Percentiles rank a stretch among this genome's conserved stretches.
phyloP scores from a whole-genome alignment of 2,113 vertebrate species.

The Dipodomys merriami region DNA sequence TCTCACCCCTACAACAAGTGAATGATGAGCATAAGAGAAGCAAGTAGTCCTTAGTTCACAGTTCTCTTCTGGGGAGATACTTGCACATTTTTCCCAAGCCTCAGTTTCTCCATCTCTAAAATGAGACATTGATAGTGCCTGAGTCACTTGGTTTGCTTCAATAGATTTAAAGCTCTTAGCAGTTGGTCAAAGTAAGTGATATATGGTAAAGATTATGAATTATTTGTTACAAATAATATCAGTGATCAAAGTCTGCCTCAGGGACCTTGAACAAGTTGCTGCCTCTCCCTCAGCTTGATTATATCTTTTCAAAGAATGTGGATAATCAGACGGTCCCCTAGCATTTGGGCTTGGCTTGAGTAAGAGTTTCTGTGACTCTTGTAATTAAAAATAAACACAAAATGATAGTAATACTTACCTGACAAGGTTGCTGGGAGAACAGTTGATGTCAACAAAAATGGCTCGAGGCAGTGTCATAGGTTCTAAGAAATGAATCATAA shows the following conservation, averaged over 20 bases:
- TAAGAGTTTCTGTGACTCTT: constrained; percentile 17
- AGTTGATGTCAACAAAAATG: constrained; percentile 7
- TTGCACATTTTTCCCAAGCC: not conserved
- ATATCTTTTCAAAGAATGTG: not conserved
- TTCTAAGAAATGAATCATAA: constrained; percentile 11
- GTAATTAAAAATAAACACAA: constrained; percentile 60
- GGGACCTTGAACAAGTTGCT: not conserved
- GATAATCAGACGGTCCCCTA: not conserved
- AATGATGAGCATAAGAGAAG: not conserved
- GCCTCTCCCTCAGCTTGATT: not conserved
- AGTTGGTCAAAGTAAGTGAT: not conserved
- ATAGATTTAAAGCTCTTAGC: too few relatives aligned
- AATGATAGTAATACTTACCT: not conserved
- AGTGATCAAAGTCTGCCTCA: not conserved
- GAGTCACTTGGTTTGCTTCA: not conserved
- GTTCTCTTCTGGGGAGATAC: not conserved
- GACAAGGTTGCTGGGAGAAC: not conserved
- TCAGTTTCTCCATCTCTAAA: not conserved
- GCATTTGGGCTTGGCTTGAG: not conserved
- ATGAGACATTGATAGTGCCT: not conserved
- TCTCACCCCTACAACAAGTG: not conserved
- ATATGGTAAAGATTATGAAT: not conserved
- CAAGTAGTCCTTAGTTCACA: rapidly evolving
- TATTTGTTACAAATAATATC: not conserved
- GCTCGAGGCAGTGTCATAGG: not conserved